Evolutionary conservation across 2,113 vertebrate genomes (phyloP).

Genomic region (Bambusicola thoracicus): DNA sequence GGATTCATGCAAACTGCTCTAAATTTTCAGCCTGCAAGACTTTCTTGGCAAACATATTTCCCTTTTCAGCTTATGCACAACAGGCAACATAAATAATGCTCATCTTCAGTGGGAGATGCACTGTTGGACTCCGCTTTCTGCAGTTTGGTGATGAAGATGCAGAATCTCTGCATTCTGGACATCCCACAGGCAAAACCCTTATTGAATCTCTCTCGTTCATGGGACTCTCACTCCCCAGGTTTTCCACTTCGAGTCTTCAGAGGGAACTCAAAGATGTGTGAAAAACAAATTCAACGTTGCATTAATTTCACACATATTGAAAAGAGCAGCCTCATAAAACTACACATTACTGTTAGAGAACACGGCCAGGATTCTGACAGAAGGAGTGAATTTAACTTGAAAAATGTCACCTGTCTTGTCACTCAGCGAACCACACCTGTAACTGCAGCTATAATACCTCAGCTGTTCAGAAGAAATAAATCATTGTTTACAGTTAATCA

Average conservation of each 20-base stretch:
- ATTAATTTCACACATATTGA: neutral
- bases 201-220: neutral
- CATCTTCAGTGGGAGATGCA: neutral
- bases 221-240: neutral
- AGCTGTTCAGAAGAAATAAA: neutral
- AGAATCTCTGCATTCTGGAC: neutral
- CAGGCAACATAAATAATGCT: neutral
- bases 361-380: neutral
- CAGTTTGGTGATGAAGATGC: slow-evolving; percentile 21
- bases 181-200: neutral
- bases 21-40: slow-evolving; percentile 13
- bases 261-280: neutral
- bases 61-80: slow-evolving; percentile 8
- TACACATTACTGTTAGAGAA: neutral
- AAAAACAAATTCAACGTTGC: neutral
- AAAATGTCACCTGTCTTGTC: neutral
- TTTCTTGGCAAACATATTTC: slow-evolving; percentile 27
- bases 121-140: neutral
- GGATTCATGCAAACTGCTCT: slow-evolving; percentile 12
- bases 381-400: neutral
- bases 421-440: slow-evolving; percentile 28
- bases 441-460: neutral
- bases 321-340: neutral
- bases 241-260: neutral
- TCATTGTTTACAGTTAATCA: slow-evolving; percentile 19